Base-by-base conservation (phyloP, 2,888 invertebrate genomes). In the Nymphalis urticae region DNA sequence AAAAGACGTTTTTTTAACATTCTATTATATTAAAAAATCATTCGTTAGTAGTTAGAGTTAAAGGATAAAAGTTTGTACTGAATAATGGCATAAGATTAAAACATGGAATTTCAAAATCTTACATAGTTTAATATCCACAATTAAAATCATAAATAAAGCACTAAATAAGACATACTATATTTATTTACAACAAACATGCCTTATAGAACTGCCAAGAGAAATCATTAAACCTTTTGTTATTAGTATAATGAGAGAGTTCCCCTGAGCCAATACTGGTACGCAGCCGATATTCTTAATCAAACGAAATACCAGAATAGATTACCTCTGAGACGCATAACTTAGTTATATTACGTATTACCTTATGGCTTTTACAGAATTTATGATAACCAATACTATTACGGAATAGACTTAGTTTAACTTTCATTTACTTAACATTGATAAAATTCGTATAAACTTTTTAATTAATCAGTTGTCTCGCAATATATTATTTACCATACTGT, bases 301-400 rank as follows among this genome's bases (percentile, higher is more conserved):
- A 68, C 71, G 66, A 68, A 63, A 70, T 72, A 72, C 70, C 71
- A 72, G 75, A 79, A 82, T 80, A 82, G 80, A 85, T 86, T 80
- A 78, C 76, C 80, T 79, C 77, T 73, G 76, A 77, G 75, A 76
- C 74, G 65, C 65, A 66, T 76, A 75, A 77, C 73, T 74, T 72
- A 67, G 67, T 75, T 72, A 75, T 76, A 76, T 75, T 72, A 75
- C 76, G 76, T 76, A 76, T 78, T 76, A 76, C 48, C 63, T 66
- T 64, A 32, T 68, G 56, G 24, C 60, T 48, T 69, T 66, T 63
- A 64, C 36, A 60, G 51, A 48, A 50, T 50, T 42, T 60, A 50
- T 59, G n/a, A 27, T 59, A 36, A 42, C 24, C 16, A 48, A 13
- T 27, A 47, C 53, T 60, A 68, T 47, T 42, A 42, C 65, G 13